Percentiles rank a stretch among this genome's conserved stretches.
These are phyloP conservation scores for Diadromus collaris DNA, from an alignment of 2,888 invertebrate species.

Conservation along the genomic window DNA sequence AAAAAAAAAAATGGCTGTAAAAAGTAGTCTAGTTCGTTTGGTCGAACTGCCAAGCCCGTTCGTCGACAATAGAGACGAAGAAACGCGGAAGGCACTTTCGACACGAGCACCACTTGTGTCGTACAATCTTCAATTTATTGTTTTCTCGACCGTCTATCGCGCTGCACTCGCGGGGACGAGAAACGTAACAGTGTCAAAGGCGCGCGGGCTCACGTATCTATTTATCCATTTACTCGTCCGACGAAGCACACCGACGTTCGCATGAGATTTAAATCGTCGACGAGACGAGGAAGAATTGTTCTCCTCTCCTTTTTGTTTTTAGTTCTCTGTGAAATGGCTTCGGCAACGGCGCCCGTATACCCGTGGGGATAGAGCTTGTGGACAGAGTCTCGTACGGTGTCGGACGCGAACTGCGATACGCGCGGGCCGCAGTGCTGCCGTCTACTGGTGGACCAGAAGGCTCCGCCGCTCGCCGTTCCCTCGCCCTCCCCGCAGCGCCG, in stretches of 20 bases:
- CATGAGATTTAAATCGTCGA: background rate
- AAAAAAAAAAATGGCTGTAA: background rate
- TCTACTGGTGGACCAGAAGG: slow-evolving; percentile 75
- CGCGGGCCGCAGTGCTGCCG: slow-evolving; percentile 80
- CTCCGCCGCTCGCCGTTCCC: slow-evolving; percentile 67
- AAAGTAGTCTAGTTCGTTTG: too few relatives aligned
- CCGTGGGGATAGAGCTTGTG: slow-evolving; percentile 48
- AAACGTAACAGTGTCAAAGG: background rate
- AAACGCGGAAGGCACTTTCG: background rate
- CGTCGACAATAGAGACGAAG: background rate
- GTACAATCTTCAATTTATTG: too few relatives aligned
- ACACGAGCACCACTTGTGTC: background rate
- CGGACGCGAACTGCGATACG: slow-evolving; percentile 76
- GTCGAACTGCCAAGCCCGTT: background rate
- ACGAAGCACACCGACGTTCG: background rate
- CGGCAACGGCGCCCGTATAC: slow-evolving; percentile 40
- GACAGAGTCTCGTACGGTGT: slow-evolving; percentile 58
- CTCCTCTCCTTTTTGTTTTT: slow-evolving; percentile 3
- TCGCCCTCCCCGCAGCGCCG: slow-evolving; percentile 76
- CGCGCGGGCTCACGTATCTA: background rate
- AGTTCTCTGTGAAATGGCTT: slow-evolving; percentile 18
- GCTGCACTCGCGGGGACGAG: background rate
- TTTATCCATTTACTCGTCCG: background rate
- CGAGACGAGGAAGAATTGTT: background rate
- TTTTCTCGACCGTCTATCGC: slow-evolving; percentile 1